These are phyloP conservation scores for Andricus curvator DNA, from an alignment of 2,888 invertebrate species.

Conservation along the genomic window DNA sequence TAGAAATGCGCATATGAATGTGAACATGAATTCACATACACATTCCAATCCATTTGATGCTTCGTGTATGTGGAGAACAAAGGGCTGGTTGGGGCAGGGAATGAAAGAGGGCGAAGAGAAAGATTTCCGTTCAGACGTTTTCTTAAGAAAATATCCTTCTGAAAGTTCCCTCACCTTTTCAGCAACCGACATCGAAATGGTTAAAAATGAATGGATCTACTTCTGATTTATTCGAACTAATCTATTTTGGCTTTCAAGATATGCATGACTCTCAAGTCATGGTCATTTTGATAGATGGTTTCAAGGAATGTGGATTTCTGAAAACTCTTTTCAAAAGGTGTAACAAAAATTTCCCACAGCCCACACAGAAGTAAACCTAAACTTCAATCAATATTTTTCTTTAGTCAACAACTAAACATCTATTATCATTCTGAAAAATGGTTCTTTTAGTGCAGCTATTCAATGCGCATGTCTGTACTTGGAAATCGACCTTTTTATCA, in stretches of 20 bases:
- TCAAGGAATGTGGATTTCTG: neutral
- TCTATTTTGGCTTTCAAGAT: neutral
- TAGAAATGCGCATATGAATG: slow-evolving; percentile 6
- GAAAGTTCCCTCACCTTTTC: slow-evolving; percentile 11
- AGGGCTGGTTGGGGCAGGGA: neutral
- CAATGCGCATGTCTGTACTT: neutral
- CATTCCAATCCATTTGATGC: neutral
- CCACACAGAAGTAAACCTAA: neutral
- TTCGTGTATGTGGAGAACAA: neutral
- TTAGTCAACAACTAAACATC: neutral
- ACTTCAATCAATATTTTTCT: neutral
- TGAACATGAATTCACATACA: neutral
- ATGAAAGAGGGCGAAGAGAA: slow-evolving; percentile 10
- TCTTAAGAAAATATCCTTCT: slow-evolving; percentile 10
- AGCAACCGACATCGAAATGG: neutral
- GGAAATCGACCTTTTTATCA: neutral
- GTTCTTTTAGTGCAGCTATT: neutral
- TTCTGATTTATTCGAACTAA: neutral
- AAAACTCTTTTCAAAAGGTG: neutral
- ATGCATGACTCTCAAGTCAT: neutral
- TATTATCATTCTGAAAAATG: neutral
- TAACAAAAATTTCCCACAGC: neutral
- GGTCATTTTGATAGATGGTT: neutral
- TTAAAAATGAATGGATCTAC: neutral
- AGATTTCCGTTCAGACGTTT: slow-evolving; percentile 14